Evolutionary conservation across 2,113 vertebrate species (phyloP).

Genomic region (Diphyllodes magnificus): DNA sequence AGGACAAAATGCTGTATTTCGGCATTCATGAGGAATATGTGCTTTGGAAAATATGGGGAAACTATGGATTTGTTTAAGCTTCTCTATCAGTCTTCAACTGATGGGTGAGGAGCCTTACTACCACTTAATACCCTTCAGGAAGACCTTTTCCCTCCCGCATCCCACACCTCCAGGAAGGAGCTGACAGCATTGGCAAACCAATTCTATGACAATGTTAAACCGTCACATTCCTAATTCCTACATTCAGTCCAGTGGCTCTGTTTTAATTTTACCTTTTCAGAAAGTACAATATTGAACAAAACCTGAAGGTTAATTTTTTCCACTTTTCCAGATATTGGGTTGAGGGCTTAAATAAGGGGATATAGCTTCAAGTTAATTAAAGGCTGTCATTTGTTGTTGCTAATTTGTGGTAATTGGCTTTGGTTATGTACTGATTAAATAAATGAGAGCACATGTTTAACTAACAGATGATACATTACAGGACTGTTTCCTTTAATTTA

Average conservation of each 20-base stretch:
- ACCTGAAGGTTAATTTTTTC: not conserved
- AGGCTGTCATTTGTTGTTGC: not conserved
- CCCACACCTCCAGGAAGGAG: not conserved
- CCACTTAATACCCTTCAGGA: not conserved
- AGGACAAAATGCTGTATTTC: not conserved
- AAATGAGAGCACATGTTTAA: slow-evolving; percentile 41
- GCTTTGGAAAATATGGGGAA: not conserved
- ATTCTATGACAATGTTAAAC: not conserved
- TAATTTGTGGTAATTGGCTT: slow-evolving; percentile 12
- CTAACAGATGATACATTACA: slow-evolving; percentile 44
- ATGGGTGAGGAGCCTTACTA: not conserved
- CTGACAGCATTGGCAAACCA: not conserved
- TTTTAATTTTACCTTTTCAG: not conserved
- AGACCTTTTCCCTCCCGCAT: not conserved
- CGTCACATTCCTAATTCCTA: not conserved
- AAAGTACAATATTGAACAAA: not conserved
- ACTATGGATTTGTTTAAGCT: not conserved
- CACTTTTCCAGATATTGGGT: not conserved
- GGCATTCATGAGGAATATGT: not conserved
- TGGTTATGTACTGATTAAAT: slow-evolving; percentile 26
- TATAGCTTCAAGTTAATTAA: not conserved
- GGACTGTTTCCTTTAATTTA: slow-evolving; percentile 49
- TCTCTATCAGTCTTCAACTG: not conserved
- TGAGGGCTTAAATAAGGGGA: not conserved
- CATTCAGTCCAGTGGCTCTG: not conserved